These are phyloP conservation scores for Callyntrura sp. DNA, from an alignment of 2,888 invertebrate species.

Conservation along the genomic window DNA sequence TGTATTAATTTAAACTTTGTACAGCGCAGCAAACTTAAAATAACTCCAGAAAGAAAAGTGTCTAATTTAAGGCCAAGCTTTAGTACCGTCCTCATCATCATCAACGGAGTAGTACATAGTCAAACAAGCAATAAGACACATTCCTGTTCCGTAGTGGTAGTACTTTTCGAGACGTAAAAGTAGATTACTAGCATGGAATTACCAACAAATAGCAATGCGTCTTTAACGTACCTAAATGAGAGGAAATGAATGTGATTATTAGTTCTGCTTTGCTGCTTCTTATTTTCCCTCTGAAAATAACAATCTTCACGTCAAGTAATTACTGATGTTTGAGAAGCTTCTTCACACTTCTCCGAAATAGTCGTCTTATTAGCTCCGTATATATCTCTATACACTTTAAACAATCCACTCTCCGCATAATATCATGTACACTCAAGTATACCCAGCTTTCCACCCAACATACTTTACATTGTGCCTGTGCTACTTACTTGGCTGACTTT, in stretches of 20 bases:
- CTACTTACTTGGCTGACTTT: conserved; percentile 3
- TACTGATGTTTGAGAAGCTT: conserved; percentile 68
- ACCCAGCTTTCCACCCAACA: conserved; percentile 3
- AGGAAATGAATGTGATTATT: conserved; percentile 78
- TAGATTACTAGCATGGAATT: not conserved
- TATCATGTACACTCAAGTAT: not conserved
- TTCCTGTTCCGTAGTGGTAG: not conserved
- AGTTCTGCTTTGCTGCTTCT: conserved; percentile 74
- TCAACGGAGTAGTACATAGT: not conserved
- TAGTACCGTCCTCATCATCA: not conserved
- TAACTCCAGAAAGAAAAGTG: not conserved
- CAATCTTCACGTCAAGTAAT: conserved; percentile 74
- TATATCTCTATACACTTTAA: not conserved
- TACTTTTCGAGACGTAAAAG: not conserved
- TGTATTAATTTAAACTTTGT: too few relatives aligned
- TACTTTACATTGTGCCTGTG: not conserved
- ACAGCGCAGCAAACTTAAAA: not conserved
- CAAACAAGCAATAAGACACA: too few relatives aligned
- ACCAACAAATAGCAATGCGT: conserved; percentile 29
- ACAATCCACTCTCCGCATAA: not conserved
- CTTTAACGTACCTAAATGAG: conserved; percentile 57
- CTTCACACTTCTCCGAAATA: conserved; percentile 69
- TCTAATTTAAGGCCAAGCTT: not conserved
- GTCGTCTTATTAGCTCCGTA: conserved; percentile 49
- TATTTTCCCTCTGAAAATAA: conserved; percentile 71